Conservation (phyloP, 2,113 vertebrate genomes). For the Microtus montanus region DNA sequence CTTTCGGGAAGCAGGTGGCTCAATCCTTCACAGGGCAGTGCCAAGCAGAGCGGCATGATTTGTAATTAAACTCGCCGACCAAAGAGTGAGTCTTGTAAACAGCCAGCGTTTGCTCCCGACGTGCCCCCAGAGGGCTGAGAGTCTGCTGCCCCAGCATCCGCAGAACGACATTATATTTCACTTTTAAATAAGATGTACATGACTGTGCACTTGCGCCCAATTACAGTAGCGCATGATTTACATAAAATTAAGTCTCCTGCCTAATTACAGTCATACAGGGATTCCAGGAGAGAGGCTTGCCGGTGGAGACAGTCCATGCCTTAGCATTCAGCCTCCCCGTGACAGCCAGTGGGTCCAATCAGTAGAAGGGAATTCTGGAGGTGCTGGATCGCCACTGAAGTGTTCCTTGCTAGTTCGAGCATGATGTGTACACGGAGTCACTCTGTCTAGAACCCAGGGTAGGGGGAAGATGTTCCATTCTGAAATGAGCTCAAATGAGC, state of each 20-base stretch:
- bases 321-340: not conserved
- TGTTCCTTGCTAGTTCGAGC: not conserved
- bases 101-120: not conserved
- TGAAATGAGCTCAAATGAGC: not conserved
- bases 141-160: not conserved
- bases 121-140: not conserved
- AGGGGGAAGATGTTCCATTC: not conserved
- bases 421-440: not conserved
- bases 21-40: not conserved
- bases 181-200: conserved; percentile 61
- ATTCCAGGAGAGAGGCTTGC: not conserved
- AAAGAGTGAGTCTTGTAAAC: conserved; percentile 32
- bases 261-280: conserved; percentile 52
- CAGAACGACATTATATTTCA: conserved; percentile 51
- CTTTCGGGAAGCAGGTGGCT: not conserved
- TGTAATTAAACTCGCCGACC: conserved; percentile 32
- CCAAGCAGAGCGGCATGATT: not conserved
- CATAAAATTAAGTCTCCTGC: conserved; percentile 66
- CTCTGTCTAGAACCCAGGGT: not conserved
- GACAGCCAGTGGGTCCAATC: rapidly evolving
- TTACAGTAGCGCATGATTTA: conserved; percentile 60
- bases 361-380: rapidly evolving
- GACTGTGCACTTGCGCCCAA: conserved; percentile 60
- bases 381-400: not conserved
- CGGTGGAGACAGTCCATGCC: not conserved